Percentiles rank a stretch among this genome's conserved stretches.
phyloP scores from a whole-genome alignment of 1,140 invertebrate genomes.

The Trypoxylus dichotomus region DNA sequence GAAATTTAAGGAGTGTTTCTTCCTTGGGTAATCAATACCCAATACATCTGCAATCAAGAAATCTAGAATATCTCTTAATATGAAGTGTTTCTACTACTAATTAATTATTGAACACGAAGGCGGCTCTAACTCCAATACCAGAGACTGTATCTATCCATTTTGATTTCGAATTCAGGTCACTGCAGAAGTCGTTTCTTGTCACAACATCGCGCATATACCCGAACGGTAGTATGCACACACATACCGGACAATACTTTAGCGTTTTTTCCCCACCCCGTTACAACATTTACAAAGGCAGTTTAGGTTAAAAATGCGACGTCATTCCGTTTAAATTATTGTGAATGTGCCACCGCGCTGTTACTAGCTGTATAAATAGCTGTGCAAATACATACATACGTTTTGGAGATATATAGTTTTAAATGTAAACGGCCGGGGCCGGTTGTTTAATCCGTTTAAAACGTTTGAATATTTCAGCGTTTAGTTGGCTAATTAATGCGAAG shows the following conservation, averaged over 20 bases:
- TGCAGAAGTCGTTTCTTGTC: too few relatives aligned
- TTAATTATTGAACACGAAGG: too few relatives aligned
- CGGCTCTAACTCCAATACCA: too few relatives aligned
- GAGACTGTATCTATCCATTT: too few relatives aligned
- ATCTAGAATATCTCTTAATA: too few relatives aligned
- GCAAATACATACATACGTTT: slow-evolving; percentile 46
- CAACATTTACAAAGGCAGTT: slow-evolving; percentile 1
- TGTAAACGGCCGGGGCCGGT: slow-evolving; percentile 35
- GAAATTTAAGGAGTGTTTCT: too few relatives aligned
- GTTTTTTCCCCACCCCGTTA: neutral
- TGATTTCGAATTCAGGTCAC: too few relatives aligned
- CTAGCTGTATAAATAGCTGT: slow-evolving; percentile 41
- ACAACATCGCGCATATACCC: too few relatives aligned
- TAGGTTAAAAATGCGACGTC: neutral
- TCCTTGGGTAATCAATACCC: too few relatives aligned
- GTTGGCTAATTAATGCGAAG: slow-evolving; percentile 44
- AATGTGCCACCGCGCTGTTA: neutral
- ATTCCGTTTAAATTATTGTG: slow-evolving; percentile 11
- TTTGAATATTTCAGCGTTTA: slow-evolving; percentile 45
- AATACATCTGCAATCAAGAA: too few relatives aligned
- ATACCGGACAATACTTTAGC: neutral
- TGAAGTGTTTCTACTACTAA: too few relatives aligned
- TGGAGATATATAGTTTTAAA: slow-evolving; percentile 45
- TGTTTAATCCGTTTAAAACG: slow-evolving; percentile 42
- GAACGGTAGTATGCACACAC: too few relatives aligned